A percentile compares a stretch with the other conserved stretches of the same genome.
Conservation (phyloP, 2,797 vertebrate genomes). For the Enteromius thamalakanensis region DNA sequence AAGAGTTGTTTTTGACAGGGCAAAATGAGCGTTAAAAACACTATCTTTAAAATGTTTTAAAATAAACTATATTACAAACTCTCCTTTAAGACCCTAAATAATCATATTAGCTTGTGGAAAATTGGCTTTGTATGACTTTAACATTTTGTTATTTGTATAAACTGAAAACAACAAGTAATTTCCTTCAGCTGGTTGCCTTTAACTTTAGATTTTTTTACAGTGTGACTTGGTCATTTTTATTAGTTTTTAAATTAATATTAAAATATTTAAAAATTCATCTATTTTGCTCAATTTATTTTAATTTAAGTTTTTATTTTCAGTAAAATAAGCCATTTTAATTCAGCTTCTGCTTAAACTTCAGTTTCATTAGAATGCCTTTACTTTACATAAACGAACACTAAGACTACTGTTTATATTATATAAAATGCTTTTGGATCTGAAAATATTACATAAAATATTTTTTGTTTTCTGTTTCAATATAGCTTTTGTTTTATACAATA, state of each 20-base stretch:
- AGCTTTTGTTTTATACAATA: neutral
- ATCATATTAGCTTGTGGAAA: too few relatives aligned
- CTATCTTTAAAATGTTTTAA: too few relatives aligned
- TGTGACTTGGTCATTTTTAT: neutral
- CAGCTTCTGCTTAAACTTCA: neutral
- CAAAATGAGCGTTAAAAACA: too few relatives aligned
- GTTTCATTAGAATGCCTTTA: neutral
- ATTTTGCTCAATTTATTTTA: neutral
- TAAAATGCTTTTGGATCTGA: neutral
- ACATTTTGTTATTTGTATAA: too few relatives aligned
- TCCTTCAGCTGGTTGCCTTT: too few relatives aligned
- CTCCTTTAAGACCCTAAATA: too few relatives aligned
- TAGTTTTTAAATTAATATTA: neutral
- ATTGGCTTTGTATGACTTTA: too few relatives aligned
- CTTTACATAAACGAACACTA: neutral
- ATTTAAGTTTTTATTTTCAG: neutral
- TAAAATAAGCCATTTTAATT: neutral
- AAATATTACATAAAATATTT: neutral
- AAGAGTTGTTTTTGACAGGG: too few relatives aligned
- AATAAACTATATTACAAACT: too few relatives aligned
- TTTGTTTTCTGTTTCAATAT: neutral
- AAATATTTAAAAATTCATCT: neutral
- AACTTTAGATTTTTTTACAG: too few relatives aligned
- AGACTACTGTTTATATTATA: neutral
- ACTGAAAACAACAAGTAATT: too few relatives aligned